A percentile compares a stretch with the other conserved stretches of the same genome.
Conservation (phyloP, 2,797 vertebrate genomes). For the Bovichtus diacanthus region DNA sequence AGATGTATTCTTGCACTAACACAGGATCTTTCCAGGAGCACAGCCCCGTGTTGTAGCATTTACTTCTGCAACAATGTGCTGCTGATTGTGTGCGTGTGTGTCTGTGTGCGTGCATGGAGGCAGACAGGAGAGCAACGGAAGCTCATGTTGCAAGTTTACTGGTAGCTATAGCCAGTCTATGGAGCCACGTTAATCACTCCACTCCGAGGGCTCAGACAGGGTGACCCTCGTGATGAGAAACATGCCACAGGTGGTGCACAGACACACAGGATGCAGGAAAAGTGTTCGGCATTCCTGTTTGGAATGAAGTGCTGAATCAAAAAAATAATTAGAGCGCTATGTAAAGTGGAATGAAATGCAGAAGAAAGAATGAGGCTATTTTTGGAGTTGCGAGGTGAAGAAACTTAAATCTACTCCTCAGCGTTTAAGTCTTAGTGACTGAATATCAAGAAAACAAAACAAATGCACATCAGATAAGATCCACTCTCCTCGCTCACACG, state of each 20-base stretch:
- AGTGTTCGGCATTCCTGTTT: slow-evolving; percentile 8
- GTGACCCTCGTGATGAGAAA: slow-evolving; percentile 35
- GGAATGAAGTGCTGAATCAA: neutral
- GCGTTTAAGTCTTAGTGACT: neutral
- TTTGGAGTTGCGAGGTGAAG: neutral
- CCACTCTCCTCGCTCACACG: neutral
- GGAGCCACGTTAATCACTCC: slow-evolving; percentile 47
- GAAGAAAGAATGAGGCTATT: neutral
- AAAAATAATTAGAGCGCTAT: too few species aligned
- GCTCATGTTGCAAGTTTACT: slow-evolving; percentile 69
- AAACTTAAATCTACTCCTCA: neutral
- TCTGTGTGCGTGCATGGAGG: neutral
- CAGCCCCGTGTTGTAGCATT: neutral
- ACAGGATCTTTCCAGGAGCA: neutral
- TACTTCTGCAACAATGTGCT: slow-evolving; percentile 1
- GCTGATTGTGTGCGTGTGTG: neutral
- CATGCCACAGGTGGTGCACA: slow-evolving; percentile 41
- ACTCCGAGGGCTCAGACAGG: slow-evolving; percentile 28
- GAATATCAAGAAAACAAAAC: neutral
- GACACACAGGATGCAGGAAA: slow-evolving; percentile 9
- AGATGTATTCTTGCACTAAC: neutral
- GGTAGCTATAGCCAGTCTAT: slow-evolving; percentile 8
- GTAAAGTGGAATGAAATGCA: neutral
- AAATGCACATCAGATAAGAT: slow-evolving; percentile 44
- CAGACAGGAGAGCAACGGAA: slow-evolving; percentile 29